Evolutionary conservation across 2,113 vertebrate species (phyloP), one percentile per base, ranked within the genome.

Genomic region (Poecilia latipinna): DNA sequence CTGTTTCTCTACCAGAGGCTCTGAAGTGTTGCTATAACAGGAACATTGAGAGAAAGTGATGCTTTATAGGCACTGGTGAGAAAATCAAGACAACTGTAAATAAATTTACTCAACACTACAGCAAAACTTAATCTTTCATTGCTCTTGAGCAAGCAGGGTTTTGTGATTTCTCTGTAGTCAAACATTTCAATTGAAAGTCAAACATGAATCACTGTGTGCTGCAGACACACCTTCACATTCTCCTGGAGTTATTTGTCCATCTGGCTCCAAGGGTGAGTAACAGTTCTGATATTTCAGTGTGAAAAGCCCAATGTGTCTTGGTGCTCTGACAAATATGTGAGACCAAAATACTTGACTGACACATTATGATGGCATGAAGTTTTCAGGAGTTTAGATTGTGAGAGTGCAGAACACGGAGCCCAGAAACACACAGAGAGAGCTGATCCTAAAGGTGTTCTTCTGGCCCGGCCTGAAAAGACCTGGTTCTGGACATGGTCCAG

Each of bases 261-360:
- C 60, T 57, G 63, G 44, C 44, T 13, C 61, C 29, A 11, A 11
- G 4, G 7, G n/a, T 37, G 37, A 64, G 33, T 12, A 19, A 28
- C 62, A 65, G 28, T 24, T 0, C 72, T n/a, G 60, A 64, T 60
- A 31, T 39, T 33, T 67, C 4, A 15, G 22, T 26, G 42, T 15
- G 72, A 61, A 61, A 37, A 51, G 54, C 29, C 12, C 70, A 37
- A 72, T 67, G 68, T 19, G 42, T 79, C 76, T 61, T 4, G 61
- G 57, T 54, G 73, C 28, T 51, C 80, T 68, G 44, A 82, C 74
- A 39, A n/a, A 39, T 33, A 29, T 28, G 29, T 69, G 80, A 74
- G 31, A 81, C 65, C 26, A 44, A 42, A 69, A 69, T 73, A 61
- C 31, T 51, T 54, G 61, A 75, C 12, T 65, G 68, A 77, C 54